These are phyloP conservation scores for Chaenodraco wilsoni DNA, from an alignment of 2,797 vertebrate species.

Conservation along the genomic window DNA sequence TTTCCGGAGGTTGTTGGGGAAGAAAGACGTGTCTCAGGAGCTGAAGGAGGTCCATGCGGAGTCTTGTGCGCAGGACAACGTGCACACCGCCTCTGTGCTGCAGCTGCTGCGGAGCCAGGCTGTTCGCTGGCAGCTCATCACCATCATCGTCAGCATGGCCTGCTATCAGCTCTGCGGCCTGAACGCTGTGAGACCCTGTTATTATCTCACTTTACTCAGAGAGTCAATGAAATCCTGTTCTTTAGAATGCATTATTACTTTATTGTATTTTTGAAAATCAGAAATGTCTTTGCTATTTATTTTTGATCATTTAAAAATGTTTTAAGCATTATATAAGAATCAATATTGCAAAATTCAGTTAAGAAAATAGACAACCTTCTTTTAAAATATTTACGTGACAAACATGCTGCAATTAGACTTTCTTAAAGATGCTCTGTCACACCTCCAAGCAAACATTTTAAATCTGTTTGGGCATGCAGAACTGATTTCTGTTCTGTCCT, in stretches of 20 bases:
- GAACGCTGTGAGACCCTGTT: conserved; percentile 87
- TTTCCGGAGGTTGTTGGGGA: conserved; percentile 91
- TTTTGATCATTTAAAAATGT: neutral
- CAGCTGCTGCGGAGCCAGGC: conserved; percentile 82
- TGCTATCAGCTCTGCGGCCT: conserved; percentile 96
- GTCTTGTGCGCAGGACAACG: conserved; percentile 82
- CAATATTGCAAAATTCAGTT: too few species aligned
- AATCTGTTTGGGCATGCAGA: neutral
- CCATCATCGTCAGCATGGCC: conserved; percentile 89
- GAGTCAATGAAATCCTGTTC: neutral
- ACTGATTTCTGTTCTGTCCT: neutral
- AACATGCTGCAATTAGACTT: neutral
- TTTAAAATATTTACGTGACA: neutral
- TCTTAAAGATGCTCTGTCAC: neutral
- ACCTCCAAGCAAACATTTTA: conserved; percentile 1
- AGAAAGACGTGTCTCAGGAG: conserved; percentile 87
- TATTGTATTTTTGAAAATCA: neutral
- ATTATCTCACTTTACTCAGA: neutral
- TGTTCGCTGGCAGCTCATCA: conserved; percentile 91
- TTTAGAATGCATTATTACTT: neutral
- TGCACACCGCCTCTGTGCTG: conserved; percentile 75
- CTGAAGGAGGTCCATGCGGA: conserved; percentile 89
- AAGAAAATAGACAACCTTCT: neutral
- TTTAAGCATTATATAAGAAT: too few species aligned
- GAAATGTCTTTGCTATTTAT: too few species aligned